Conservation (phyloP, 2,797 vertebrate genomes). For the Adrianichthys oophorus region DNA sequence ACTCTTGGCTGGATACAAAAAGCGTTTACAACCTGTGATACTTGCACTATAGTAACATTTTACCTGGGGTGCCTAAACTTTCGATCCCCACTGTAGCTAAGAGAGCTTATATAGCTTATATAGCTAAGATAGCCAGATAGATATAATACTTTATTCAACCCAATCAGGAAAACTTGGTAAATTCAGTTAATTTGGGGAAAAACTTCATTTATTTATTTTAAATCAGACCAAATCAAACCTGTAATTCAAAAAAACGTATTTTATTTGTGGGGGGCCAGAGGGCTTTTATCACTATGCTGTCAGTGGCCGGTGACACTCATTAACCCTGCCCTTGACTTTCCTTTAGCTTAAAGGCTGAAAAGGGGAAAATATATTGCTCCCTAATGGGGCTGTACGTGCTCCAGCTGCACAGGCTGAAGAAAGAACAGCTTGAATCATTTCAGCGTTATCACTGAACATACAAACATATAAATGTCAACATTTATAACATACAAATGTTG, state of each 20-base stretch:
- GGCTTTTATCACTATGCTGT: slow-evolving; percentile 19
- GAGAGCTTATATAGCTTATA: too few species aligned
- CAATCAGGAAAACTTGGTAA: too few species aligned
- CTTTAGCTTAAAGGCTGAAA: slow-evolving; percentile 11
- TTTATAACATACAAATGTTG: neutral
- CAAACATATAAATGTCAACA: neutral
- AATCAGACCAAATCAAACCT: neutral
- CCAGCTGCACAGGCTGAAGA: slow-evolving; percentile 7
- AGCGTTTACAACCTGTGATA: too few species aligned
- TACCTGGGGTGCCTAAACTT: too few species aligned
- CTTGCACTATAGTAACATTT: too few species aligned
- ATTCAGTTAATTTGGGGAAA: neutral
- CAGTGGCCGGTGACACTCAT: slow-evolving; percentile 5
- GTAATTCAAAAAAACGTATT: neutral
- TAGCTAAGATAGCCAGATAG: too few species aligned
- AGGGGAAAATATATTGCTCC: slow-evolving; percentile 10
- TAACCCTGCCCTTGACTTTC: slow-evolving; percentile 25
- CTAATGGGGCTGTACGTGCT: neutral
- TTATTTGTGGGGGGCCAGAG: neutral
- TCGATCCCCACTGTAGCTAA: too few species aligned
- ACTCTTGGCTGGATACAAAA: too few species aligned
- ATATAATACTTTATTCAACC: too few species aligned
- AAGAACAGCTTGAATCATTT: neutral
- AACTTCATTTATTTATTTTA: neutral
- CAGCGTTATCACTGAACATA: neutral